Conservation (phyloP, 2,113 vertebrate species). For the Rhegmatorhina hoffmannsi region DNA sequence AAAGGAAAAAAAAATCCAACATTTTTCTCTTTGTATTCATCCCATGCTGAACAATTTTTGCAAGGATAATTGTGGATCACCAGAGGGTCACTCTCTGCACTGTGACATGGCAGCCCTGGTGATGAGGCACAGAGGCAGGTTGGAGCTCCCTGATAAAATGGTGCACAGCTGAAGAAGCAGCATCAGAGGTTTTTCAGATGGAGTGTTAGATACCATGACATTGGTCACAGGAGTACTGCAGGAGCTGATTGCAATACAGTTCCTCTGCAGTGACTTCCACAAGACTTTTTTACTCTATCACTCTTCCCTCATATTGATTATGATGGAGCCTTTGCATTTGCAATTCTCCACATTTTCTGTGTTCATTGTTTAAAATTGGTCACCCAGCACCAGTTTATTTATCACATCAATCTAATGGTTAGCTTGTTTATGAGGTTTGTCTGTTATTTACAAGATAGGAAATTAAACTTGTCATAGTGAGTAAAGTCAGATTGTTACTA, state of each 20-base stretch:
- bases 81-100: not conserved
- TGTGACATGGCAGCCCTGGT: not conserved
- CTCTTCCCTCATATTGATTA: not conserved
- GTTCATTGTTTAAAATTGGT: not conserved
- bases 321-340: not conserved
- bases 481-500: constrained; percentile 19
- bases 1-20: not conserved
- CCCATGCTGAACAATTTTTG: not conserved
- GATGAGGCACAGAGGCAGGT: not conserved
- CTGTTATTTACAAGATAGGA: constrained; percentile 22
- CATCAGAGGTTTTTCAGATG: not conserved
- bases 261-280: not conserved
- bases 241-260: not conserved
- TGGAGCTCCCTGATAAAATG: not conserved
- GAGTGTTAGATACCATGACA: not conserved
- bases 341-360: not conserved
- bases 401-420: not conserved
- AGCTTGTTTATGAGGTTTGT: not conserved
- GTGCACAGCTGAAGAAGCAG: not conserved
- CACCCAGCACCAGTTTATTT: not conserved
- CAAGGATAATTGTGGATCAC: not conserved
- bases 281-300: not conserved
- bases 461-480: not conserved
- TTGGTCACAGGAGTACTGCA: not conserved
- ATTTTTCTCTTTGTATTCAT: not conserved